Base-by-base conservation (phyloP, 2,888 invertebrate species). In the Xestobium rufovillosum region DNA sequence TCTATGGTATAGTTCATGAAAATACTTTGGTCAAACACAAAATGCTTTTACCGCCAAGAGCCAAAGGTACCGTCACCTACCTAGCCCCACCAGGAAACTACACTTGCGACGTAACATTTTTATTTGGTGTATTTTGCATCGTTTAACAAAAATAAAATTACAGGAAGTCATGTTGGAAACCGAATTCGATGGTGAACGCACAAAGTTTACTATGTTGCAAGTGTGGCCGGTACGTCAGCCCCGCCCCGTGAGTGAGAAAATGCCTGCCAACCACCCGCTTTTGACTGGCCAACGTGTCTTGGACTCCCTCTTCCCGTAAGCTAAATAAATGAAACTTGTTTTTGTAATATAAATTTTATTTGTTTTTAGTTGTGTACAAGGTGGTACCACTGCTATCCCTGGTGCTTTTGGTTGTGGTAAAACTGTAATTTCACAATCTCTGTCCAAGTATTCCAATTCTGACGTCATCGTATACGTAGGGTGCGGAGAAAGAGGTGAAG, bases 401-500 rank as follows among this genome's bases (percentile, higher is more conserved):
- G 97, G 98, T 40, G 98, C 98, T 60, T 98, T 99, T 73, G 98
- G 98, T 67, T 99, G 98, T 70, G 98, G 98, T 56, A 99, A 99
- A 75, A 99, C 98, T 67, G 98, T 99, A 59, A 98, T 99, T 70
- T 98, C 97, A 3, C 98, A 98, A 71, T 91, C 98, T 2, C 73
- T 99, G 43, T 98, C 97, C 57, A 99, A 99, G 69, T 99, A 94
- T 71, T 97, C 96, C 63, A 99, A 99, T 76, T 96, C 95, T 36
- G 97, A 99, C 67, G 94, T 97, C 61, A 99, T 99, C 68, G 71
- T 99, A 58, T 99, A 99, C 72, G 98, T 99, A 46, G 98, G 98
- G 42, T 99, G 98, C 70, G 98, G 98, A 39, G 98, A 99, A 74
- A 84, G 98, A 73, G 98, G 65, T 61, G 47, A 35, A 2, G 15